Evolutionary conservation across 2,113 vertebrate species (phyloP).

Genomic region (Psammodynastes pulverulentus): DNA sequence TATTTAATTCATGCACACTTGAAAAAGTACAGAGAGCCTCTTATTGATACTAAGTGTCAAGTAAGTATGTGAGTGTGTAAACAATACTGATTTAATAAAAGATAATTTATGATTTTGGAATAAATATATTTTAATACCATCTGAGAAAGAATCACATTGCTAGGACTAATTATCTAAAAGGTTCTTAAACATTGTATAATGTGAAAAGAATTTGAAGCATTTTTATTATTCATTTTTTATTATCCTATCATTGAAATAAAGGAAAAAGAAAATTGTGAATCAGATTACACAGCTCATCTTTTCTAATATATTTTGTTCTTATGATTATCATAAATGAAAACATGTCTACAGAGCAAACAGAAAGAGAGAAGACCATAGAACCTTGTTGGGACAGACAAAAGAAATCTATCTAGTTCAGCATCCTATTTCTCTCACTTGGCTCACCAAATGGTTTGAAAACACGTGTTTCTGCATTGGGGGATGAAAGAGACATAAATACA

Average conservation of each 20-base stretch:
- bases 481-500: not conserved
- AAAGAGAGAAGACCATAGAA: not conserved
- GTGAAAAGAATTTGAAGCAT: not conserved
- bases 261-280: not conserved
- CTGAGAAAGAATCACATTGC: not conserved
- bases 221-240: not conserved
- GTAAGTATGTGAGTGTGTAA: not conserved
- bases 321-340: not conserved
- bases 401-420: not conserved
- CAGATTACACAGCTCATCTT: not conserved
- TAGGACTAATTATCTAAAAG: not conserved
- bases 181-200: not conserved
- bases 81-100: not conserved
- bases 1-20: not conserved
- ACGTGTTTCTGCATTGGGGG: not conserved
- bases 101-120: not conserved
- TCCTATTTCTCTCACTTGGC: not conserved
- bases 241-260: conserved; percentile 3
- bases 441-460: not conserved
- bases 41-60: not conserved
- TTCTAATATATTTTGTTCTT: not conserved
- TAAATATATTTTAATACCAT: not conserved
- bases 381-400: not conserved
- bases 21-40: not conserved
- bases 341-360: not conserved